phyloP scores from a whole-genome alignment of 2,113 vertebrate genomes.

The Setophaga coronata region DNA sequence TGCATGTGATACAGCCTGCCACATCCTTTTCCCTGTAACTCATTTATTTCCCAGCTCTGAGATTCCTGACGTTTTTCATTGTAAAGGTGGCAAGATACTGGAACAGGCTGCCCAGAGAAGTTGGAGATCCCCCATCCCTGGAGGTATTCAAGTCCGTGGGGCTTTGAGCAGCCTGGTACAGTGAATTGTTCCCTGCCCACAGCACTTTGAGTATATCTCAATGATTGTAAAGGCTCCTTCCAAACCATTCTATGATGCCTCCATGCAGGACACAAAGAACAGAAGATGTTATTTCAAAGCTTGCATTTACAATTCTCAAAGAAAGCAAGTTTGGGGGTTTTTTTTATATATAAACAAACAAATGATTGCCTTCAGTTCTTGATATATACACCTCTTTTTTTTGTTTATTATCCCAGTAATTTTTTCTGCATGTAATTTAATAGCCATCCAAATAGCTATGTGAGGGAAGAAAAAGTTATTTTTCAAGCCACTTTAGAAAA shows the following conservation, averaged over 20 bases:
- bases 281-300: background rate
- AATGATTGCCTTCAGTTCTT: background rate
- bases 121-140: background rate
- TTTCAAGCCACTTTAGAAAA: background rate
- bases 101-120: background rate
- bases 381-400: background rate
- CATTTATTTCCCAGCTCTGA: background rate
- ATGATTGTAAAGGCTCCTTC: background rate
- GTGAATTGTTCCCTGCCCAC: background rate
- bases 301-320: background rate
- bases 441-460: background rate
- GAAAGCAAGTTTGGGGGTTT: too few relatives aligned
- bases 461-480: accelerated
- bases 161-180: background rate
- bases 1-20: background rate
- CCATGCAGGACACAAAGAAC: background rate
- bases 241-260: background rate
- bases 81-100: background rate
- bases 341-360: background rate
- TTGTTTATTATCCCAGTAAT: background rate
- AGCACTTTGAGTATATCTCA: too few relatives aligned
- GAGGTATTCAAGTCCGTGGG: background rate
- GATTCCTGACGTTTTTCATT: background rate
- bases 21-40: background rate
- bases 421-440: background rate